Base-by-base conservation (phyloP, 2,797 vertebrate genomes). In the Columba guinea region DNA sequence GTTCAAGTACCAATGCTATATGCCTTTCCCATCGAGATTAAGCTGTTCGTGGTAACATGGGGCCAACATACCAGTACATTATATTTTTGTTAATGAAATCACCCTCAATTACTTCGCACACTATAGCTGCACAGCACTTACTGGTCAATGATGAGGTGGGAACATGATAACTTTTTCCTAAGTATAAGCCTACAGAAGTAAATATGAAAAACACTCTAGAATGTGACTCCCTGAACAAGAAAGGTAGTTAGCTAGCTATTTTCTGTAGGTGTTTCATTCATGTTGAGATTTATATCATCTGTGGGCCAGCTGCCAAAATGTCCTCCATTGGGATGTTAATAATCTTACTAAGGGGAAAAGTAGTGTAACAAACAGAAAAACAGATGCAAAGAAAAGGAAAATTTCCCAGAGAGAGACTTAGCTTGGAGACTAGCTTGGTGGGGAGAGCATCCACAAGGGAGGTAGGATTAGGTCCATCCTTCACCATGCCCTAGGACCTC, bases 31-130 rank as follows among this genome's bases (percentile, higher is more conserved):
- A 48, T 34, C 2, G 0, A 67, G n/a, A 44, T 12, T 28, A 65
- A 80, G 22, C 35, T 2, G 0, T 59, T 79, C 11, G 2, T 9
- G 22, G 67, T 37, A 64, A 39, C 8, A n/a, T 0, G 0, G 27
- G n/a, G n/a, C n/a, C 89, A 49, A 10, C 46, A 46, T 23, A 49
- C 27, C 78, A 35, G 22, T 53, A n/a, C 1, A 1, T 63, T 20
- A 11, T 16, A 19, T 41, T 89, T 85, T 63, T 63, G n/a, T 39
- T 22, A 8, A 55, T 34, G 35, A 59, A 68, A 55, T 18, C 39
- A 23, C 46, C 17, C 37, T n/a, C 14, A 30, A 7, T 44, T 64
- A 64, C 46, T 28, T 75, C 65, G 24, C 12, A 52, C 21, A 26
- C 16, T 0, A 0, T 22, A 32, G 34, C 2, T 75, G n/a, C 73